These are phyloP conservation scores for Caenorhabditis panamensis DNA, from an alignment of 2,888 invertebrate species.

Conservation along the genomic window DNA sequence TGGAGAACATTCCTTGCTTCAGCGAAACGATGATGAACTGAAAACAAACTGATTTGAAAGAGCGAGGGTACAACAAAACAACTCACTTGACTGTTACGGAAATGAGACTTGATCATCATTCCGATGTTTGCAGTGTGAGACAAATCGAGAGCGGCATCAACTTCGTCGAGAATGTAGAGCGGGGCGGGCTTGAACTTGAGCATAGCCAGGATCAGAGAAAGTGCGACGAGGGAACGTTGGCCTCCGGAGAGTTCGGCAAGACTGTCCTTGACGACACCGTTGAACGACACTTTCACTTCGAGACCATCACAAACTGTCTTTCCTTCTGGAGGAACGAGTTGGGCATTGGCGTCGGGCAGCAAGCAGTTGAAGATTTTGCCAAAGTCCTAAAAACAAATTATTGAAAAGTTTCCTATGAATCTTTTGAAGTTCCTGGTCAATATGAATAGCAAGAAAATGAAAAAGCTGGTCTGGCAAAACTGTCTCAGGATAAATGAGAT, in stretches of 20 bases:
- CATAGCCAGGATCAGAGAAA: conserved; percentile 96
- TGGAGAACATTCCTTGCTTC: conserved; percentile 99
- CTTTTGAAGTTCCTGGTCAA: not conserved
- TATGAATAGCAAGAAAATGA: not conserved
- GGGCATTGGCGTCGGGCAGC: conserved; percentile 92
- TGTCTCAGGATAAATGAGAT: conserved; percentile 56
- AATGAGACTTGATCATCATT: conserved; percentile 92
- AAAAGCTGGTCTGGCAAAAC: conserved; percentile 23
- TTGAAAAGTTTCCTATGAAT: not conserved
- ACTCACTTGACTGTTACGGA: conserved; percentile 89
- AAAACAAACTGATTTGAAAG: not conserved
- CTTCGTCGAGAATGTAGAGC: conserved; percentile 97
- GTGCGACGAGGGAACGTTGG: conserved; percentile 89
- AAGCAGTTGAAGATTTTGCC: conserved; percentile 93
- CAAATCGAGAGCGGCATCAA: conserved; percentile 95
- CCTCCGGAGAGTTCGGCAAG: conserved; percentile 95
- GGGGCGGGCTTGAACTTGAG: conserved; percentile 97
- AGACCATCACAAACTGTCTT: conserved; percentile 89
- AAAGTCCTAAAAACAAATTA: conserved; percentile 86
- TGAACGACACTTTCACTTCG: conserved; percentile 92
- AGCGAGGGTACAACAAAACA: not conserved
- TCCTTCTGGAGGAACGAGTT: conserved; percentile 88
- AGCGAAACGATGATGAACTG: conserved; percentile 97
- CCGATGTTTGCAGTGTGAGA: conserved; percentile 99
- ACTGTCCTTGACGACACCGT: conserved; percentile 95